These are phyloP conservation scores for Nasonovia ribisnigri DNA, from an alignment of 2,888 invertebrate species.

Conservation along the genomic window DNA sequence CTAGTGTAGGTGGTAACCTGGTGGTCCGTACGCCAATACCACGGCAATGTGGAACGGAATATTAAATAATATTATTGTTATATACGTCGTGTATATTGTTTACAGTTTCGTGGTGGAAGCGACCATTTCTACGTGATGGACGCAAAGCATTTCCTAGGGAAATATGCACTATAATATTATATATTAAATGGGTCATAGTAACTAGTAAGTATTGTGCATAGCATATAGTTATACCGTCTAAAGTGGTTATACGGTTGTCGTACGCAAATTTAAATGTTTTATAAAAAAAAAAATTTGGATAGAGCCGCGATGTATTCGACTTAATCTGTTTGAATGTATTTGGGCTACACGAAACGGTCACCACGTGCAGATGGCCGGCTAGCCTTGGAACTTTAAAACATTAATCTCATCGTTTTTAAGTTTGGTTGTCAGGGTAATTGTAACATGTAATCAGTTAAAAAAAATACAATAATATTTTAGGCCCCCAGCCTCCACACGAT, in stretches of 20 bases:
- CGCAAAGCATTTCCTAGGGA: background rate
- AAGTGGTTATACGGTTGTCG: no score
- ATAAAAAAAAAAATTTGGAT: background rate
- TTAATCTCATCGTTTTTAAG: no score
- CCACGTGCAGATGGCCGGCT: no score
- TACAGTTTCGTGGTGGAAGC: background rate
- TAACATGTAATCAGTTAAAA: no score
- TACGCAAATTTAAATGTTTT: background rate
- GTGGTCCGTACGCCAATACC: background rate
- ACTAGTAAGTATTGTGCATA: no score
- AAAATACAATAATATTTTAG: no score
- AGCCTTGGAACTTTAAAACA: no score
- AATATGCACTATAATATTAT: background rate
- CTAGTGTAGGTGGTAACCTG: no score
- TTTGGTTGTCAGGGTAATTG: no score
- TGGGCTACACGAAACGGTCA: background rate
- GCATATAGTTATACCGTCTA: no score
- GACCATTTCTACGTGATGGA: background rate
- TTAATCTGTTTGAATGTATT: background rate
- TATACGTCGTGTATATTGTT: background rate
- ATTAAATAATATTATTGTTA: background rate
- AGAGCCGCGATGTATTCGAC: background rate
- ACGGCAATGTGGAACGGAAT: background rate
- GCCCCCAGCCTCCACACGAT: no score
- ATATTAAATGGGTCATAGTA: no score